Percentiles rank a stretch among this genome's conserved stretches.
These are phyloP conservation scores for Anastrepha obliqua DNA, from an alignment of 1,140 invertebrate species.

Conservation along the genomic window DNA sequence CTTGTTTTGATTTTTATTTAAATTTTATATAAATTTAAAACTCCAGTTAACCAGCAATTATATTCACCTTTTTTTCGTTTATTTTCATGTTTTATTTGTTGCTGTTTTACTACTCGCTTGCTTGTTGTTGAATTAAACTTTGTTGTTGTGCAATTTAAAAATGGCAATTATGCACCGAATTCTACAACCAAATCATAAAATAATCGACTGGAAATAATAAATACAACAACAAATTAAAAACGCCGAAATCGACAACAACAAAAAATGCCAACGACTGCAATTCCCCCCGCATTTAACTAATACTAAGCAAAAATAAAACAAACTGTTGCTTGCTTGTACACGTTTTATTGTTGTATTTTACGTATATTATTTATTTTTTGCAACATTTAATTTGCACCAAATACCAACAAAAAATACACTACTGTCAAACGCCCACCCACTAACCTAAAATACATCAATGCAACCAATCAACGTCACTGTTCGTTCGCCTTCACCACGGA, in stretches of 20 bases:
- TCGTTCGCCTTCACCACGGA: not conserved
- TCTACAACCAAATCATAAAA: constrained; percentile 13
- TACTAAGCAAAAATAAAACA: not conserved
- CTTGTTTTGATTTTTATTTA: constrained; percentile 52
- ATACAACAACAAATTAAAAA: constrained; percentile 41
- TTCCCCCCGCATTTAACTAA: constrained; percentile 42
- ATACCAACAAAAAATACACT: not conserved
- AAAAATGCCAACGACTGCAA: constrained; percentile 18
- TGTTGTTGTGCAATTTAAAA: constrained; percentile 30
- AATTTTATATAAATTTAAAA: constrained; percentile 54
- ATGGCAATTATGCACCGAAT: constrained; percentile 31
- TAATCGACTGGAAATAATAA: not conserved
- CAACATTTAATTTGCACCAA: not conserved
- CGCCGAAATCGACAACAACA: not conserved
- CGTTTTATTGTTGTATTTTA: constrained; percentile 21
- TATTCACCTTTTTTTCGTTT: not conserved
- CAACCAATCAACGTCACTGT: not conserved
- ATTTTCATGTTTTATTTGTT: constrained; percentile 49
- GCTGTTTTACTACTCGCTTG: constrained; percentile 56
- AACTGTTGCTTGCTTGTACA: not conserved
- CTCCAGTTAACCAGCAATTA: not conserved
- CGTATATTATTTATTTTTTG: not conserved
- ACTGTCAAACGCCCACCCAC: not conserved
- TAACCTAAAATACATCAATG: not conserved
- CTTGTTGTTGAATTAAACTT: constrained; percentile 55